phyloP scores from a whole-genome alignment of 2,797 vertebrate species.

The Alfaro cultratus region DNA sequence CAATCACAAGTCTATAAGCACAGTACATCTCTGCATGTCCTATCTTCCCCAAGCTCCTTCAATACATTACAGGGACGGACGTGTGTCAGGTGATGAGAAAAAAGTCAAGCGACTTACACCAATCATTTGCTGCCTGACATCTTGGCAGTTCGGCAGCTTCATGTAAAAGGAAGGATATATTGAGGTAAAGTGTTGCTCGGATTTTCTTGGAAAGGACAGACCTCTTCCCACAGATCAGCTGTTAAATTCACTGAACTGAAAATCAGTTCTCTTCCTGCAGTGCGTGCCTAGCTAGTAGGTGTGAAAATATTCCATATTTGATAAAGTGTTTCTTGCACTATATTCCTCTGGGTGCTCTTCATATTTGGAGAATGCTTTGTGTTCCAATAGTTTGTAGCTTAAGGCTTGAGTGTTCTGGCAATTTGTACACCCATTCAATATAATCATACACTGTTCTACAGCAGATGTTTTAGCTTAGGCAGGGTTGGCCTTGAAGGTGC shows the following conservation, averaged over 20 bases:
- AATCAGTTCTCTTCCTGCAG: constrained; percentile 52
- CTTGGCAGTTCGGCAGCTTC: constrained; percentile 56
- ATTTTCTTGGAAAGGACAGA: constrained; percentile 61
- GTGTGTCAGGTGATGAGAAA: constrained; percentile 59
- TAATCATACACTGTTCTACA: constrained; percentile 31
- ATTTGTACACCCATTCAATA: constrained; percentile 35
- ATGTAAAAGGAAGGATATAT: constrained; percentile 53
- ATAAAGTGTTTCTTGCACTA: constrained; percentile 40
- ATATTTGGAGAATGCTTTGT: constrained; percentile 43
- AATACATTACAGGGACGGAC: constrained; percentile 67
- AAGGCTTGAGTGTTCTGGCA: constrained; percentile 51
- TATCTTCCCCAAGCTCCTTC: constrained; percentile 42
- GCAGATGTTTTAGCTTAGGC: constrained; percentile 20
- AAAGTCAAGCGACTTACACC: constrained; percentile 59
- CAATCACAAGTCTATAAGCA: constrained; percentile 60
- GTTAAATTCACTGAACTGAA: constrained; percentile 59
- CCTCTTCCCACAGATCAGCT: constrained; percentile 73
- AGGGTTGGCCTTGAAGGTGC: constrained; percentile 7
- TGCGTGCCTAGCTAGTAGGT: constrained; percentile 53
- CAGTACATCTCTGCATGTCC: constrained; percentile 50
- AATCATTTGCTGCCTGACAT: constrained; percentile 60
- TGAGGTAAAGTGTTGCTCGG: constrained; percentile 47
- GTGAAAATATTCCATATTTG: constrained; percentile 67
- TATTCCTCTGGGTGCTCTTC: constrained; percentile 48
- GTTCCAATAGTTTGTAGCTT: constrained; percentile 43